A percentile compares a stretch with the other conserved stretches of the same genome.
phyloP scores from a whole-genome alignment of 1,140 invertebrate species.

The Andricus grossulariae region DNA sequence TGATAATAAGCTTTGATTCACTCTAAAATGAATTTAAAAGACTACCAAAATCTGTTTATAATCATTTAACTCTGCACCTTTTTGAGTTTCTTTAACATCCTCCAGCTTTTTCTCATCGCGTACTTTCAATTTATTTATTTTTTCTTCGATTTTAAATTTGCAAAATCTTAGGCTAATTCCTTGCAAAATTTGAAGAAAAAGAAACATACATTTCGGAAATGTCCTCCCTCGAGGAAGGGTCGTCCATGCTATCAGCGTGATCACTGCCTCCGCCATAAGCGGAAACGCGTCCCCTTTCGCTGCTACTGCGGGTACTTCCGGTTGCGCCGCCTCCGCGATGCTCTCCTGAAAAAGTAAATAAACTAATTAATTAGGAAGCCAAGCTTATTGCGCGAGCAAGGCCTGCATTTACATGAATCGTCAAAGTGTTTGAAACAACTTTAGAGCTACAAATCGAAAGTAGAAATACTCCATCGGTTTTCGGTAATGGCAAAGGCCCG shows the following conservation, averaged over 20 bases:
- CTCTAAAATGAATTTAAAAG: slow-evolving; percentile 7
- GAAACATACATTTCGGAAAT: slow-evolving; percentile 72
- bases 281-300: slow-evolving; percentile 70
- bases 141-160: not conserved
- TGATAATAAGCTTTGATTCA: not conserved
- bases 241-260: slow-evolving; percentile 72
- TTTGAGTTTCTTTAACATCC: slow-evolving; percentile 14
- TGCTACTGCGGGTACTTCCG: slow-evolving; percentile 66
- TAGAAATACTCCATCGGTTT: not conserved
- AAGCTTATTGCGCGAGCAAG: slow-evolving; percentile 1
- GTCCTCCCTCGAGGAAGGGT: slow-evolving; percentile 72
- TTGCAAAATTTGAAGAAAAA: slow-evolving; percentile 34
- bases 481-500: too few relatives aligned
- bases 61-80: too few relatives aligned
- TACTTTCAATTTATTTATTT: not conserved
- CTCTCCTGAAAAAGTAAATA: slow-evolving; percentile 39
- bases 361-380: slow-evolving; percentile 24
- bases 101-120: not conserved
- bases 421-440: not conserved
- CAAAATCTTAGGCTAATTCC: not conserved
- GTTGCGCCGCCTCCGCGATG: slow-evolving; percentile 63
- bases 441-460: not conserved
- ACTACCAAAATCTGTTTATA: not conserved
- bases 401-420: not conserved
- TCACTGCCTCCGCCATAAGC: slow-evolving; percentile 62